Base-by-base conservation (phyloP, 2,888 invertebrate species). In the Rhingia rostrata region DNA sequence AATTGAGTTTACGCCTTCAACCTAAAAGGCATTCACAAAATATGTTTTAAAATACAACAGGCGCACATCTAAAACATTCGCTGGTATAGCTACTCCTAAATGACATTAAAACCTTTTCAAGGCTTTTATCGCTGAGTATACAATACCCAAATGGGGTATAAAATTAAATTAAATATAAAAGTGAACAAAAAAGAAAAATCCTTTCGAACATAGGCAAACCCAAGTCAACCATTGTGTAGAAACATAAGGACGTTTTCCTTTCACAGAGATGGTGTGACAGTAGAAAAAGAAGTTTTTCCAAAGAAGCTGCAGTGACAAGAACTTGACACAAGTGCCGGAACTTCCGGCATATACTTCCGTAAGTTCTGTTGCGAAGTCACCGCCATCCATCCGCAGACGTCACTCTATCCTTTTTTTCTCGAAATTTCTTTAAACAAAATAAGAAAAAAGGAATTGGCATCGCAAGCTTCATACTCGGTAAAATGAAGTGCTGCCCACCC, bases 301-400 rank as follows among this genome's bases (percentile, higher is more conserved):
- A 51, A 69, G 78, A 73, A 79, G 72, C 58, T 84, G 58, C 67
- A 73, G 60, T 89, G 90, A 89, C 90, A 90, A 89, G 87, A 88
- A 88, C 87, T 90, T 89, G 90, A 90, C 90, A 89, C 88, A 90
- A 90, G 90, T 90, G 89, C 90, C 89, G 90, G 90, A 90, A 90
- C 88, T 89, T 90, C 90, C 90, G 90, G 87, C 88, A 49, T 75
- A 70, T 87, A 79, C 81, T 87, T 88, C 86, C 87, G 85, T 86
- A 86, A 87, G 87, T 86, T 88, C 86, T 66, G 66, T 78, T 87
- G 74, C 80, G 79, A 86, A 86, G 63, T 53, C 70, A 74, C 45
- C 64, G 60, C 53, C 74, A 70, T 79, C 37, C 60, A 32, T 53
- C 30, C 12, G 53, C 49, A 32, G 37, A n/a, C 37, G 35, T 73